phyloP scores from a whole-genome alignment of 2,113 vertebrate species.

The Alexandromys fortis region DNA sequence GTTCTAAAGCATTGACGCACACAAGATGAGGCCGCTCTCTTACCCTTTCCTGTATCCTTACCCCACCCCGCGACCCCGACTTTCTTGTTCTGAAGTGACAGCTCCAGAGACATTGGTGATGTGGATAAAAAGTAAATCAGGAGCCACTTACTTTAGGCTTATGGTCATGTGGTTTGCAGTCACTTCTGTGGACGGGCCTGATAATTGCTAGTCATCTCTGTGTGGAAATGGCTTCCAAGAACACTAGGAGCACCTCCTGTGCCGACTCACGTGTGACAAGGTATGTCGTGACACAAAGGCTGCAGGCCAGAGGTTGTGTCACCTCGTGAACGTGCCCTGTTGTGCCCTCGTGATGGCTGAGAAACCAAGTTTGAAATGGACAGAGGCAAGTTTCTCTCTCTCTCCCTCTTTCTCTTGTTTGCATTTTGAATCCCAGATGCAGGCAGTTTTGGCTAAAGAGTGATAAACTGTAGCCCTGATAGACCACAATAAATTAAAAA shows the following conservation, averaged over 20 bases:
- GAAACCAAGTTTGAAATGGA: not conserved
- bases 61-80: not conserved
- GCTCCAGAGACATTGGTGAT: not conserved
- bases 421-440: not conserved
- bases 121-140: not conserved
- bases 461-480: not conserved
- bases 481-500: not conserved
- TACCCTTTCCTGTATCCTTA: not conserved
- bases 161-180: not conserved
- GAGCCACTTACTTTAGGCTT: not conserved
- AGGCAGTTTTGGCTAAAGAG: not conserved
- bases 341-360: not conserved
- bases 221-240: conserved; percentile 44
- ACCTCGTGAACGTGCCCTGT: not conserved
- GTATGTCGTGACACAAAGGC: conserved; percentile 6
- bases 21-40: not conserved
- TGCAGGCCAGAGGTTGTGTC: conserved; percentile 2
- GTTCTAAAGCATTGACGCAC: not conserved
- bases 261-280: not conserved
- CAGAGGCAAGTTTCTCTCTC: not conserved
- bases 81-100: not conserved
- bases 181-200: not conserved
- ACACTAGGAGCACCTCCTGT: not conserved
- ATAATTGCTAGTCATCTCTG: not conserved
- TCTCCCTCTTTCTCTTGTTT: not conserved